Conservation (phyloP, 1,140 invertebrate species). For the Thalassaphorura encarpata region DNA sequence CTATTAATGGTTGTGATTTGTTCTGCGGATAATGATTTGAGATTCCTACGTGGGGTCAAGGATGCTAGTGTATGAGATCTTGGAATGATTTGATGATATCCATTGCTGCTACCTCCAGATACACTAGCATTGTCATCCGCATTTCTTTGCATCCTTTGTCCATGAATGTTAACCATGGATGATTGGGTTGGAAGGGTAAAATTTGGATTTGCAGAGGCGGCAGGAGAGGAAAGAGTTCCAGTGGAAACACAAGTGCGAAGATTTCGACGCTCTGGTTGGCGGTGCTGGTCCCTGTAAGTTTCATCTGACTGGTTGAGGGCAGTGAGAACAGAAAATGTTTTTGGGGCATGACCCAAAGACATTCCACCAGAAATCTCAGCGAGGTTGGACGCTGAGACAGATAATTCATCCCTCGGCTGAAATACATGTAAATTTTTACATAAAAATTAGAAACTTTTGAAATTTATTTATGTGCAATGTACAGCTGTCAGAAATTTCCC, state of each 20-base stretch:
- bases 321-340: slow-evolving; percentile 22
- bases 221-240: too few relatives aligned
- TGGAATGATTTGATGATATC: not conserved
- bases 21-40: too few relatives aligned
- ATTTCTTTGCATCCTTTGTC: not conserved
- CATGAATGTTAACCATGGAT: not conserved
- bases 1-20: not conserved
- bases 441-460: too few relatives aligned
- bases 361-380: too few relatives aligned
- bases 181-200: not conserved
- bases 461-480: too few relatives aligned
- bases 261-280: not conserved
- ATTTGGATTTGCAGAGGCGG: too few relatives aligned
- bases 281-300: not conserved
- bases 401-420: too few relatives aligned
- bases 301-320: slow-evolving; percentile 26
- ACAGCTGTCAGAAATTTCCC: too few relatives aligned
- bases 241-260: not conserved
- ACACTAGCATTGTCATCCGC: not conserved
- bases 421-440: too few relatives aligned
- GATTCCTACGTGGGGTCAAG: not conserved
- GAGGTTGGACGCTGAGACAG: too few relatives aligned
- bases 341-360: slow-evolving; percentile 20
- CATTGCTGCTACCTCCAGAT: not conserved
- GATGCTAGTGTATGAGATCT: not conserved